Conservation (phyloP, 1,140 invertebrate genomes). For the Saccostrea glomerata region DNA sequence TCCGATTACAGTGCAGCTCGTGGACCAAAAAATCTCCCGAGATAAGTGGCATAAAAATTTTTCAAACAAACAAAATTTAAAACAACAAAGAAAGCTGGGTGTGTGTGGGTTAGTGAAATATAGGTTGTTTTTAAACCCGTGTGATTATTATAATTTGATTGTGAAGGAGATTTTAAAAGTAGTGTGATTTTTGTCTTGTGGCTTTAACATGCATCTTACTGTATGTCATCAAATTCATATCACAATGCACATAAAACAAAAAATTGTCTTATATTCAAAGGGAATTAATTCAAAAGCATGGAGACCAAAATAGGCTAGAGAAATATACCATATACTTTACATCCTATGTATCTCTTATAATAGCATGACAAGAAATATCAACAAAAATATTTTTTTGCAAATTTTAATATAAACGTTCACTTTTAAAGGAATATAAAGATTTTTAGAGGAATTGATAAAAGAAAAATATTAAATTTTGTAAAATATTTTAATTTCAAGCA, state of each 20-base stretch:
- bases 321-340: background rate
- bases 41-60: background rate
- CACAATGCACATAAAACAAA: constrained; percentile 6
- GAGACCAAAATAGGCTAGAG: background rate
- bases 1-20: constrained; percentile 1
- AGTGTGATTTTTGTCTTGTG: constrained; percentile 13
- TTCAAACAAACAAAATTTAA: background rate
- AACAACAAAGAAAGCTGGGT: constrained; percentile 30
- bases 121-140: background rate
- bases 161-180: background rate
- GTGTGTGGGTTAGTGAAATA: constrained; percentile 5
- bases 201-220: constrained; percentile 20
- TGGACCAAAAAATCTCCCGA: constrained; percentile 11
- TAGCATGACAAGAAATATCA: background rate
- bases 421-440: background rate
- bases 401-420: background rate
- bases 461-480: background rate
- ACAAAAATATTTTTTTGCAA: background rate
- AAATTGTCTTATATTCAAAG: background rate
- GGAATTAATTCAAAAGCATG: constrained; percentile 25
- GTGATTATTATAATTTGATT: background rate
- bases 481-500: background rate
- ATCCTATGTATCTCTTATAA: background rate
- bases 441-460: background rate
- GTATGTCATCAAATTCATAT: constrained; percentile 15